These are phyloP conservation scores for Dimorphilus gyrociliatus DNA, from an alignment of 2,888 invertebrate species.

Conservation along the genomic window DNA sequence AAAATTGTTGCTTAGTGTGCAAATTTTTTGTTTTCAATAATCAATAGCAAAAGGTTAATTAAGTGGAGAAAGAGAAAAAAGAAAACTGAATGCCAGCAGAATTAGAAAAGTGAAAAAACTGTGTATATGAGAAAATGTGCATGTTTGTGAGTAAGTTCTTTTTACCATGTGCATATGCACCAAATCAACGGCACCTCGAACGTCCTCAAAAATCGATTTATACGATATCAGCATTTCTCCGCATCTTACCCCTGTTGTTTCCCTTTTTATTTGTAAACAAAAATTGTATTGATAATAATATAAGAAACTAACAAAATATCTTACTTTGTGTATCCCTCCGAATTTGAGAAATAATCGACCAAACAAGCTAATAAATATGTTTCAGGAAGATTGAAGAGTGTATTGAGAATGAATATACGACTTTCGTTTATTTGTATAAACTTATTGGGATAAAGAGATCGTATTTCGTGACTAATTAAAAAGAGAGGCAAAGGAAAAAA, in stretches of 20 bases:
- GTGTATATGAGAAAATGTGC: too few relatives aligned
- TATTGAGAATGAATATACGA: slow-evolving; percentile 86
- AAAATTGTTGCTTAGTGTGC: too few relatives aligned
- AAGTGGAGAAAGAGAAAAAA: too few relatives aligned
- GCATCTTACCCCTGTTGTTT: slow-evolving; percentile 59
- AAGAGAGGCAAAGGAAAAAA: too few relatives aligned
- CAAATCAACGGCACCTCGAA: slow-evolving; percentile 75
- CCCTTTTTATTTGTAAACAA: neutral
- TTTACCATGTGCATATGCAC: slow-evolving; percentile 48
- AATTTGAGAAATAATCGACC: slow-evolving; percentile 86
- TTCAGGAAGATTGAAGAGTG: slow-evolving; percentile 90
- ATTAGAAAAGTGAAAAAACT: too few relatives aligned
- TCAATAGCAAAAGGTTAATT: too few relatives aligned
- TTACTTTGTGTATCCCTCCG: slow-evolving; percentile 53
- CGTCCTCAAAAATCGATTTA: slow-evolving; percentile 94
- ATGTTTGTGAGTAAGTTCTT: too few relatives aligned
- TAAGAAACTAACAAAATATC: slow-evolving; percentile 5
- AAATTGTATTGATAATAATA: neutral
- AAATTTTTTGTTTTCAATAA: too few relatives aligned
- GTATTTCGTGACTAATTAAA: slow-evolving; percentile 80
- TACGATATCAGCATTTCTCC: slow-evolving; percentile 92
- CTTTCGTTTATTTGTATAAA: slow-evolving; percentile 85
- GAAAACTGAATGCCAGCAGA: too few relatives aligned
- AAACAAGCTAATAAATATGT: slow-evolving; percentile 88
- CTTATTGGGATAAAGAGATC: slow-evolving; percentile 90